Conservation (phyloP, 2,888 invertebrate species). For the Heliconius charithonia region DNA sequence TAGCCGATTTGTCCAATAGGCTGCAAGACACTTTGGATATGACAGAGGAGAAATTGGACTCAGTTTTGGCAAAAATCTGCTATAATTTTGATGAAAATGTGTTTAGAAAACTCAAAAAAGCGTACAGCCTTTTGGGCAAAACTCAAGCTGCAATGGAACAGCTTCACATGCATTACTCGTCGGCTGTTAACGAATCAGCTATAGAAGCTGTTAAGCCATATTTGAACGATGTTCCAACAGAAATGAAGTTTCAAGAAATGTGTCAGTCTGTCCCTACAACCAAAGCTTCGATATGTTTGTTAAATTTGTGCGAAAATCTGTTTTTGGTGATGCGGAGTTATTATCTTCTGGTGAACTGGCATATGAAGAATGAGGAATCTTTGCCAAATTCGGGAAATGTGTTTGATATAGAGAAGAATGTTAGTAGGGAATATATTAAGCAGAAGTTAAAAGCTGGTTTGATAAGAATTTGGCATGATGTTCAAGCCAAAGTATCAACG, state of each 20-base stretch:
- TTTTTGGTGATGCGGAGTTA: constrained; percentile 93
- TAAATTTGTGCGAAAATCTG: constrained; percentile 93
- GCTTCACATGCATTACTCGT: constrained; percentile 96
- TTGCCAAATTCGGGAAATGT: constrained; percentile 61
- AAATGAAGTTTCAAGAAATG: constrained; percentile 89
- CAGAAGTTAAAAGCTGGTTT: constrained; percentile 95
- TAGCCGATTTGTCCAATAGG: constrained; percentile 92
- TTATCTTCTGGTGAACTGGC: constrained; percentile 90
- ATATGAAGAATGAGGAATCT: constrained; percentile 79
- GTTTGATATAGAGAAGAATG: constrained; percentile 85
- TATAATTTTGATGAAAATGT: constrained; percentile 90
- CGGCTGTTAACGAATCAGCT: constrained; percentile 93
- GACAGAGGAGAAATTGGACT: constrained; percentile 95
- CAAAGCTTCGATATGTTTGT: constrained; percentile 86
- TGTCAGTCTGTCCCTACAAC: constrained; percentile 84
- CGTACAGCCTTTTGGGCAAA: constrained; percentile 95
- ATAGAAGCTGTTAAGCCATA: constrained; percentile 84
- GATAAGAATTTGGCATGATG: constrained; percentile 95
- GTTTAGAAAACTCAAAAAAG: constrained; percentile 93
- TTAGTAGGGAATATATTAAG: constrained; percentile 90
- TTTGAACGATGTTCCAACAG: constrained; percentile 60
- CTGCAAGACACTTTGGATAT: constrained; percentile 95
- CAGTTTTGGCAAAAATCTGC: constrained; percentile 90
- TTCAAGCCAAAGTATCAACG: constrained; percentile 94
- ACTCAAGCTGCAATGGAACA: constrained; percentile 97